A percentile compares a stretch with the other conserved stretches of the same genome.
These are phyloP conservation scores for Sinotaia quadrata DNA, from an alignment of 2,888 invertebrate species.

Conservation along the genomic window DNA sequence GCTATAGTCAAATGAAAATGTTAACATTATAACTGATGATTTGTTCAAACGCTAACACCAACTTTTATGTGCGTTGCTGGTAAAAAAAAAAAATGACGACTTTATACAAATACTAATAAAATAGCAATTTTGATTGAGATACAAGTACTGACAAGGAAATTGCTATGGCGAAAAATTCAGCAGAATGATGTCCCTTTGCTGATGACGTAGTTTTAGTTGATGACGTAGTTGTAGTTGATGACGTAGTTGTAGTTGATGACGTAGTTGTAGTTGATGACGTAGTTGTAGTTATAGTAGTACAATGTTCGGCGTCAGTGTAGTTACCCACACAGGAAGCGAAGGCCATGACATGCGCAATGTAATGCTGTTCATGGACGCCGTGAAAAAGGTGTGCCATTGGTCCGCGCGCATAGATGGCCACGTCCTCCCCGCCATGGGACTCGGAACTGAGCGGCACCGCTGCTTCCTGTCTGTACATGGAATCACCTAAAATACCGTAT, in stretches of 20 bases:
- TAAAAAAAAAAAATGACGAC: neutral
- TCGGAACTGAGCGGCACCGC: conserved; percentile 49
- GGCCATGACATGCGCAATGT: conserved; percentile 87
- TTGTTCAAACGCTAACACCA: no score
- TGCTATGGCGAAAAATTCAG: no score
- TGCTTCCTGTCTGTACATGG: conserved; percentile 42
- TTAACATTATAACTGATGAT: no score
- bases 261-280: neutral
- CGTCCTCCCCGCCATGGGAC: conserved; percentile 80
- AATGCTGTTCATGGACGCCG: conserved; percentile 91
- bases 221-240: no score
- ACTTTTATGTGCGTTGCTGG: neutral
- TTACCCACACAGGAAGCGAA: conserved; percentile 85
- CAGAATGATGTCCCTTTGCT: no score
- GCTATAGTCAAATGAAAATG: neutral
- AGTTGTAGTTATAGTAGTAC: conserved; percentile 4
- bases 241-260: no score
- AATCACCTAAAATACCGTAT: conserved; percentile 42
- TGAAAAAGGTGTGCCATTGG: conserved; percentile 86
- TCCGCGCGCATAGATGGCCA: conserved; percentile 81
- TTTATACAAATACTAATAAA: neutral
- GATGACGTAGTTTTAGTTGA: no score
- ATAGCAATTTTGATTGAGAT: neutral
- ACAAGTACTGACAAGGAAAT: neutral
- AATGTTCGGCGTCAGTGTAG: conserved; percentile 43